Percentiles rank a stretch among this genome's conserved stretches.
These are phyloP conservation scores for Pharmacophagus antenor DNA, from an alignment of 2,888 invertebrate genomes.

Conservation along the genomic window DNA sequence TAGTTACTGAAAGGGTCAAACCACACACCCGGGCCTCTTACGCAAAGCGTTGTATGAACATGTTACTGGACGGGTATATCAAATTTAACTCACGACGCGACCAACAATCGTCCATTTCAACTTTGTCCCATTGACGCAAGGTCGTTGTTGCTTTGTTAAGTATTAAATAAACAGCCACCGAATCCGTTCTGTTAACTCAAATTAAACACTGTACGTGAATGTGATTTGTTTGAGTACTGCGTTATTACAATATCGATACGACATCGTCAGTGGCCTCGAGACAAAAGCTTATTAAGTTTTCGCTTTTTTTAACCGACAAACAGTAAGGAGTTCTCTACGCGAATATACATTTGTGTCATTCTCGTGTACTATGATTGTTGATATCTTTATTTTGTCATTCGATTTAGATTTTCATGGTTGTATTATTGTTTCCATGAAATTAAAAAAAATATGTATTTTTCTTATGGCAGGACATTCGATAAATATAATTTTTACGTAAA, in stretches of 20 bases:
- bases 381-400: no score
- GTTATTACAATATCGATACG: not conserved
- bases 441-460: no score
- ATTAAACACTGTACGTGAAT: conserved; percentile 8
- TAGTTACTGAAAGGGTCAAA: conserved; percentile 12
- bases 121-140: not conserved
- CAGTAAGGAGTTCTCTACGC: no score
- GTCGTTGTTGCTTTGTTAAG: conserved; percentile 7
- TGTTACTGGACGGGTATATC: not conserved
- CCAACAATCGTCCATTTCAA: not conserved
- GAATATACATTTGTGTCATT: no score
- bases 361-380: no score
- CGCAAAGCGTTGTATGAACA: conserved; percentile 12
- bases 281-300: not conserved
- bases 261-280: not conserved
- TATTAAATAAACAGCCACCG: conserved; percentile 7
- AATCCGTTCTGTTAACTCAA: not conserved
- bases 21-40: conserved; percentile 8
- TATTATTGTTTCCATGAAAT: no score
- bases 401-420: no score
- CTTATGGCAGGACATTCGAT: no score
- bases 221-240: conserved; percentile 14
- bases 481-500: no score
- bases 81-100: conserved; percentile 1
- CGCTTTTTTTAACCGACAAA: no score